These are phyloP conservation scores for Argyresthia albistria DNA, from an alignment of 2,888 invertebrate genomes.

Conservation along the genomic window DNA sequence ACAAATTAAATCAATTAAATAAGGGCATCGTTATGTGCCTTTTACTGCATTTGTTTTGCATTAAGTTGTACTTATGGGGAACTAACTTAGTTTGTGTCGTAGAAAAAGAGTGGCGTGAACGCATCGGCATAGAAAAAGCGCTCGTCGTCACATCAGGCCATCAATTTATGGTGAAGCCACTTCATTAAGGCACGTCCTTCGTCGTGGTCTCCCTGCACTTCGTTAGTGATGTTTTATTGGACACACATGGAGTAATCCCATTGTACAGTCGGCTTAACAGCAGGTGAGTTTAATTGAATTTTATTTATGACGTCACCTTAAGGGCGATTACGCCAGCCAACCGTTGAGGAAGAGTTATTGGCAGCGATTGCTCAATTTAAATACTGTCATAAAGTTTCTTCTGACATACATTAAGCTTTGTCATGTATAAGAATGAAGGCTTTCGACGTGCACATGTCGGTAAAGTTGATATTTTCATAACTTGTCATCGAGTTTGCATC, in stretches of 20 bases:
- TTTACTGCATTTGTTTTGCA: neutral
- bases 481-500: too few relatives aligned
- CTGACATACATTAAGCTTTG: neutral
- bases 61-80: neutral
- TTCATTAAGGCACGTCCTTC: conserved; percentile 31
- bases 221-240: conserved; percentile 24
- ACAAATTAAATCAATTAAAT: too few relatives aligned
- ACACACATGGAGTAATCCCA: conserved; percentile 32
- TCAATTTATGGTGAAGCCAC: conserved; percentile 20
- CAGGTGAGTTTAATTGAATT: conserved; percentile 48
- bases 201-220: conserved; percentile 4
- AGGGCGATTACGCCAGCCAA: conserved; percentile 4
- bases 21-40: too few relatives aligned
- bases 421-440: conserved; percentile 1
- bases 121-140: neutral
- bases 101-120: too few relatives aligned
- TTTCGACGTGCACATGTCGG: neutral
- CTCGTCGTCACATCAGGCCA: neutral
- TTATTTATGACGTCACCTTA: conserved; percentile 13
- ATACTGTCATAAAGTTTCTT: conserved; percentile 1
- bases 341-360: conserved; percentile 1
- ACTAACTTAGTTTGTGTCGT: too few relatives aligned
- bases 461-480: neutral
- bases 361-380: conserved; percentile 3
- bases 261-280: conserved; percentile 22